These are phyloP conservation scores for Pristionchus fissidentatus DNA, from an alignment of 2,888 invertebrate species.

Conservation along the genomic window DNA sequence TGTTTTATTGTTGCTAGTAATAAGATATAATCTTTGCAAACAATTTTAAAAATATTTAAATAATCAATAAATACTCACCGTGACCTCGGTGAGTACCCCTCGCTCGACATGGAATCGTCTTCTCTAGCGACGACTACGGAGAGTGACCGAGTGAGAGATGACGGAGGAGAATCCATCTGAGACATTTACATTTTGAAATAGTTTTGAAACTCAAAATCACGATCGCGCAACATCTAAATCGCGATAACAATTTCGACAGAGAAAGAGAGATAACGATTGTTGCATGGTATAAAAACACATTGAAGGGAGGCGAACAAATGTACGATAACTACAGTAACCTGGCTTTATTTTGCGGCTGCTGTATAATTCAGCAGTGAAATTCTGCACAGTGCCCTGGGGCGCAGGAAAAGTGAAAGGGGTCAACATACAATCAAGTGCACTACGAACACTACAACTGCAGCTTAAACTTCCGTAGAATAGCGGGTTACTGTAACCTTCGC, in stretches of 20 bases:
- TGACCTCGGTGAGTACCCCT: conserved; percentile 63
- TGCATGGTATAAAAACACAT: background rate
- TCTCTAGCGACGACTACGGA: conserved; percentile 64
- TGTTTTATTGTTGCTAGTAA: background rate
- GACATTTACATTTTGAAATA: background rate
- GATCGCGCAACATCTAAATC: too few relatives aligned
- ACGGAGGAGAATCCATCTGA: conserved; percentile 56
- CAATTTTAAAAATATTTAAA: background rate
- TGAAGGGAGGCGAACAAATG: background rate
- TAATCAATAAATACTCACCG: conserved; percentile 34
- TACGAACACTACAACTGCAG: too few relatives aligned
- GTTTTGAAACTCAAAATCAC: too few relatives aligned
- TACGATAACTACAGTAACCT: too few relatives aligned
- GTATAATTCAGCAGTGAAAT: too few relatives aligned
- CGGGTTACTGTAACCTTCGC: background rate
- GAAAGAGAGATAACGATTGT: background rate
- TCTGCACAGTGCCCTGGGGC: too few relatives aligned
- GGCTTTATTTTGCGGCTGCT: too few relatives aligned
- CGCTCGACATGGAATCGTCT: conserved; percentile 64
- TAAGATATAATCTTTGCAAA: background rate
- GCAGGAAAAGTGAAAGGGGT: too few relatives aligned
- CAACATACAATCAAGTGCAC: too few relatives aligned
- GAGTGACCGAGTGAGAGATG: conserved; percentile 60
- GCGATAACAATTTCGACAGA: background rate
- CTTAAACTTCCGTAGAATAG: too few relatives aligned